Percentiles rank a stretch among this genome's conserved stretches.
Conservation (phyloP, 2,888 invertebrate genomes). For the Tenthredo amoena region DNA sequence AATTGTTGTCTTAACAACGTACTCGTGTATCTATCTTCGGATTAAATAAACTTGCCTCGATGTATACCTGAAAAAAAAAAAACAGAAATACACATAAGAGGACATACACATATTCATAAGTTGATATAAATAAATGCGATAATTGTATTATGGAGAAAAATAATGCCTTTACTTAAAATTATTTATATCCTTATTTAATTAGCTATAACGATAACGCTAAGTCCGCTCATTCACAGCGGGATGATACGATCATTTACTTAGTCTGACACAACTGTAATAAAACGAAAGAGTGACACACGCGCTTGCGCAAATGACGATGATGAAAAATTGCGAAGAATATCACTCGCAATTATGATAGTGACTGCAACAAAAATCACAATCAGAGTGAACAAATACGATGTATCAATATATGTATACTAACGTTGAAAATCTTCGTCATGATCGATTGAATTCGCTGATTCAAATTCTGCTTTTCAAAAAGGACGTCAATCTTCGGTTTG, state of each 20-base stretch:
- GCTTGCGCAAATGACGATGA: not conserved
- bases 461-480: slow-evolving; percentile 46
- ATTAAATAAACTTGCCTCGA: slow-evolving; percentile 18
- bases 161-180: not conserved
- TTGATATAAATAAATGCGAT: slow-evolving; percentile 40
- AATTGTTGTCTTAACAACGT: slow-evolving; percentile 18
- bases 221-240: not conserved
- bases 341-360: not conserved
- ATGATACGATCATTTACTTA: not conserved
- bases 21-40: not conserved
- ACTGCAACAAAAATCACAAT: not conserved
- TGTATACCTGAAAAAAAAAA: slow-evolving; percentile 1
- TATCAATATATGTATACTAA: not conserved
- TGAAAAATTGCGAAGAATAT: not conserved
- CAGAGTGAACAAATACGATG: not conserved
- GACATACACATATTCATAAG: not conserved
- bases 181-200: not conserved
- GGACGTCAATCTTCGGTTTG: not conserved
- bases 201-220: not conserved
- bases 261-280: not conserved
- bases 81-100: not conserved
- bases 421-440: not conserved
- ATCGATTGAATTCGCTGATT: not conserved
- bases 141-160: not conserved
- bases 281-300: not conserved